Base-by-base conservation (phyloP, 2,113 vertebrate genomes). In the Limanda limanda region DNA sequence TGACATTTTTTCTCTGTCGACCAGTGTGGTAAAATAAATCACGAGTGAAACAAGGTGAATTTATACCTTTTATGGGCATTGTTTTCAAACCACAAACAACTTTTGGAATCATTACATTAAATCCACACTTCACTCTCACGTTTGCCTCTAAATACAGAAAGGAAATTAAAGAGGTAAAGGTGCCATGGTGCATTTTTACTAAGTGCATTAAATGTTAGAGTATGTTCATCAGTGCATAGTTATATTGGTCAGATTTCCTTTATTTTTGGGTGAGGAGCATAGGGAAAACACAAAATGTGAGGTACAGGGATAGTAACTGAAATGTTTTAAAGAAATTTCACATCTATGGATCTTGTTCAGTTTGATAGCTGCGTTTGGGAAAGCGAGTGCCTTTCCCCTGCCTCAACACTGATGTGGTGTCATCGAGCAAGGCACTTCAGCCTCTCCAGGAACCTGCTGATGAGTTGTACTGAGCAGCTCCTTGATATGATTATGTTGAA, bases 381-480 rank as follows among this genome's bases (percentile, higher is more conserved):
- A 37, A 25, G 24, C 20, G 58, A 66, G 25, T 55, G 67, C 42
- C 27, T 61, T 58, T 70, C 27, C 27, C 27, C 27, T 31, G 27
- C 27, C 27, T 6, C 27, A 27, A 35, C 25, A 55, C 31, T 37
- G 42, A 20, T 47, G 21, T 74, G 52, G 61, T 71, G 65, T 71
- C 40, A 65, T 17, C 61, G 67, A 83, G 85, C 65, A 90, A 92
- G 89, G 89, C 92, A 88, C 90, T 84, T 76, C 47, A 65, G 35
- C 35, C 9, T 37, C 35, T 37, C 60, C 31, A 31, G 31, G 31
- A 31, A 61, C 58, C 64, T 79, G 74, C 68, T 75, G 27, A 60
- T 2, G 31, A 24, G 51, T 65, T 60, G 59, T 15, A 66, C 21
- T 56, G 25, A 24, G 25, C 48, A 27, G 40, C 68, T 79, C 37